Percentiles rank a stretch among this genome's conserved stretches.
Evolutionary conservation across 2,113 vertebrate genomes (phyloP).

Genomic region (Tenebrosternarchus preto): DNA sequence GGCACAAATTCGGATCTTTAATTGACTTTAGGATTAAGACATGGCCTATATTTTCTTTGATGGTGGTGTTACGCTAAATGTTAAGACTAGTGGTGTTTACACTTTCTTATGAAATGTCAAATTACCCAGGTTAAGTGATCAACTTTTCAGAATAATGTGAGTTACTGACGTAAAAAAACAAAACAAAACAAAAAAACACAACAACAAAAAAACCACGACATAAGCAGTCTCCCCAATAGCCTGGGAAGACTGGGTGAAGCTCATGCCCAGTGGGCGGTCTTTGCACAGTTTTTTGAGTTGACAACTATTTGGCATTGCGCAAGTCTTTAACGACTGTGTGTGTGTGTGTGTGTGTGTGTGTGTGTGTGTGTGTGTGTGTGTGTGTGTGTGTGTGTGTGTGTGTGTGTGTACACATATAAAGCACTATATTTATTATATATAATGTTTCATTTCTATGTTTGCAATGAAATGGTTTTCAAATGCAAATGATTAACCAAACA

Average conservation of each 20-base stretch:
- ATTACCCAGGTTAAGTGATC: neutral
- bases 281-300: neutral
- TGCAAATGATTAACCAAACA: no score
- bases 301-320: constrained; percentile 17
- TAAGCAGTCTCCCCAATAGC: neutral
- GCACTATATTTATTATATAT: constrained; percentile 58
- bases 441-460: no score
- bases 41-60: constrained; percentile 85
- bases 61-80: constrained; percentile 57
- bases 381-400: no score
- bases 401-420: no score
- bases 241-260: no score
- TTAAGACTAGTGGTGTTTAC: constrained; percentile 66
- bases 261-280: no score
- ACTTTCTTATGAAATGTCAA: constrained; percentile 17
- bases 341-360: no score
- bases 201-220: no score
- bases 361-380: constrained; percentile 39
- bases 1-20: constrained; percentile 94
- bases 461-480: no score
- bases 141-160: constrained; percentile 31
- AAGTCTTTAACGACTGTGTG: constrained; percentile 35
- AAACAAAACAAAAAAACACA: no score
- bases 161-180: neutral
- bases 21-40: constrained; percentile 97